phyloP scores from a whole-genome alignment of 1,140 invertebrate genomes.

The Nebria ingens region DNA sequence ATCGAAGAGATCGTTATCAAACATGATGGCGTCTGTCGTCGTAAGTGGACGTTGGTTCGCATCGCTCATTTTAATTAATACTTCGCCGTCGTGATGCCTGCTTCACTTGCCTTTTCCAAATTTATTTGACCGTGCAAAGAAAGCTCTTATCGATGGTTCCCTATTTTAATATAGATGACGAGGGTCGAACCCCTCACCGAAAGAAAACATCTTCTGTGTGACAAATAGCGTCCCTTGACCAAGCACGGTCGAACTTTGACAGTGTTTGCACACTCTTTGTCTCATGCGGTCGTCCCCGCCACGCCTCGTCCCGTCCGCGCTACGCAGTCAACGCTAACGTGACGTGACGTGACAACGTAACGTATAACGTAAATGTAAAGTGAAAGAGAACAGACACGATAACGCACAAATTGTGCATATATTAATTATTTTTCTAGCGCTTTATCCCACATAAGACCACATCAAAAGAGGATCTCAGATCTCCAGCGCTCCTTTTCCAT shows the following conservation, averaged over 20 bases:
- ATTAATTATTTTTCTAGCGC: too few species aligned
- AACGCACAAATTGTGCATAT: too few species aligned
- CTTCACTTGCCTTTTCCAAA: background rate
- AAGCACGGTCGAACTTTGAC: slow-evolving; percentile 2
- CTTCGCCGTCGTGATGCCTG: slow-evolving; percentile 2
- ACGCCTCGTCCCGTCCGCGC: too few species aligned
- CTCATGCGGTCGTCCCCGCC: background rate
- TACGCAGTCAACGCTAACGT: too few species aligned
- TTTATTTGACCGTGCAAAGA: slow-evolving; percentile 3
- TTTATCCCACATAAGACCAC: too few species aligned
- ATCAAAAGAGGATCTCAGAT: too few species aligned
- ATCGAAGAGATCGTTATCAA: too few species aligned
- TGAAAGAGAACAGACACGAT: too few species aligned
- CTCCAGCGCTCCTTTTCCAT: too few species aligned
- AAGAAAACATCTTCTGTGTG: slow-evolving; percentile 8
- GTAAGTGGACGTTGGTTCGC: background rate
- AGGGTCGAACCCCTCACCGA: background rate
- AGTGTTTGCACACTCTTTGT: slow-evolving; percentile 3
- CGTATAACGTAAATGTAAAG: too few species aligned
- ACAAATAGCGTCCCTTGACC: background rate
- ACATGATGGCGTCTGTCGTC: too few species aligned
- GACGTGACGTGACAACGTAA: too few species aligned
- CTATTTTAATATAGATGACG: slow-evolving; percentile 9
- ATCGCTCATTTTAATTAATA: slow-evolving; percentile 22
- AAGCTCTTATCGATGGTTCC: background rate